Conservation (phyloP, 2,797 vertebrate genomes). For the Lophura swinhoii region DNA sequence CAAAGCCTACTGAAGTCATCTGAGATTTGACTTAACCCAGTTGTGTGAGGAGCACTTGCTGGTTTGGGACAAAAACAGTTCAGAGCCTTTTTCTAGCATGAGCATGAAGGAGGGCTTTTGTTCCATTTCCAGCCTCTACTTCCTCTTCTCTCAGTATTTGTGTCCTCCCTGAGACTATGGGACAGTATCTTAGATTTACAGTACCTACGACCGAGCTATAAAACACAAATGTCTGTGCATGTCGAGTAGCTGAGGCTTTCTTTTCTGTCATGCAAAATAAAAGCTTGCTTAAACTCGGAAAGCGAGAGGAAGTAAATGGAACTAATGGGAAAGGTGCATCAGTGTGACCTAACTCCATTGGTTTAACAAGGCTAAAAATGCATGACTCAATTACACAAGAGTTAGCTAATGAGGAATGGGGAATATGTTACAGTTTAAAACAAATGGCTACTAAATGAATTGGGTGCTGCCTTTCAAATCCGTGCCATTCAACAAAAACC, state of each 20-base stretch:
- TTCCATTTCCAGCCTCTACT: conserved; percentile 14
- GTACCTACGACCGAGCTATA: conserved; percentile 27
- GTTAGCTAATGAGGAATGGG: conserved; percentile 83
- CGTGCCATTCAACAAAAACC: conserved; percentile 79
- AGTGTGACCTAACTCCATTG: conserved; percentile 75
- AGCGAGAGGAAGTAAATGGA: conserved; percentile 55
- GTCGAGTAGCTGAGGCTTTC: conserved; percentile 11
- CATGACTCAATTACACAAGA: conserved; percentile 86
- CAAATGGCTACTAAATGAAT: conserved; percentile 84
- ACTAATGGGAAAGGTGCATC: conserved; percentile 66
- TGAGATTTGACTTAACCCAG: not conserved
- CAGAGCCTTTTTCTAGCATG: not conserved
- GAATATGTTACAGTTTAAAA: conserved; percentile 84
- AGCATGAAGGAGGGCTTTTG: conserved; percentile 38
- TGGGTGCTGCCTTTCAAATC: conserved; percentile 80
- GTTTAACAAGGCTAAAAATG: conserved; percentile 79
- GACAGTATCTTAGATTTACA: conserved; percentile 33
- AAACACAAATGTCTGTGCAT: conserved; percentile 13
- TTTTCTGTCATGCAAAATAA: conserved; percentile 39
- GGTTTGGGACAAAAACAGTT: not conserved
- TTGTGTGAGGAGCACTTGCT: not conserved
- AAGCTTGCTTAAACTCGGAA: not conserved
- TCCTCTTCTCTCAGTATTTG: conserved; percentile 36
- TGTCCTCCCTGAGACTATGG: conserved; percentile 34
- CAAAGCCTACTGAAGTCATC: not conserved